phyloP scores from a whole-genome alignment of 2,888 invertebrate species.

The Acleris literana region DNA sequence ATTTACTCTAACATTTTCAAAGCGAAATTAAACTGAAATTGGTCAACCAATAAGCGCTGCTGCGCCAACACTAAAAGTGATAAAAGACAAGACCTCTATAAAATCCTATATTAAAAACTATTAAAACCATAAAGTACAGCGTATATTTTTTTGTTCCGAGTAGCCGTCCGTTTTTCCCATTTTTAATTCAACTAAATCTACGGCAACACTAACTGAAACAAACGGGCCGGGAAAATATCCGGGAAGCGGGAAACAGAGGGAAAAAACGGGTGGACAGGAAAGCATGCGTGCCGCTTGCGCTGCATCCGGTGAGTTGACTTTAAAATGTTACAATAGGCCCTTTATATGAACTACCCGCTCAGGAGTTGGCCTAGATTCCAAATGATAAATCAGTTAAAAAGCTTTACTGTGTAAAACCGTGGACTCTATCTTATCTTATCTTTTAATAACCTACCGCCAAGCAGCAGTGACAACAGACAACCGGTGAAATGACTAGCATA shows the following conservation, averaged over 20 bases:
- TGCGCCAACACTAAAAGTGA: background rate
- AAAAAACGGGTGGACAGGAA: constrained; percentile 38
- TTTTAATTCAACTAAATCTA: constrained; percentile 35
- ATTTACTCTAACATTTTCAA: background rate
- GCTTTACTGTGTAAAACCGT: too few species aligned
- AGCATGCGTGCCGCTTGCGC: constrained; percentile 16
- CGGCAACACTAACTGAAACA: constrained; percentile 50
- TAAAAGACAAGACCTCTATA: constrained; percentile 35
- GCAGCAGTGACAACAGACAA: too few species aligned
- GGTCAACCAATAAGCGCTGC: background rate
- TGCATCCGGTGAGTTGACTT: constrained; percentile 18
- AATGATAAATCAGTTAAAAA: too few species aligned
- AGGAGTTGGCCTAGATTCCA: constrained; percentile 30
- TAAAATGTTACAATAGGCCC: background rate
- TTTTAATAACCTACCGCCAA: too few species aligned
- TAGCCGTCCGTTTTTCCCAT: constrained; percentile 19
- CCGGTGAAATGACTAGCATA: too few species aligned
- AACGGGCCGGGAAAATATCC: constrained; percentile 49
- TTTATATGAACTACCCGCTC: background rate
- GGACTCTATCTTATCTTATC: too few species aligned
- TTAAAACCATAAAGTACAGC: constrained; percentile 31
- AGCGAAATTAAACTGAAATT: background rate
- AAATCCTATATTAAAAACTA: constrained; percentile 44
- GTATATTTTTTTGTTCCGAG: constrained; percentile 18
- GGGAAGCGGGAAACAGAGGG: constrained; percentile 32